phyloP scores from a whole-genome alignment of 2,888 invertebrate species.

The Nymphalis polychloros region DNA sequence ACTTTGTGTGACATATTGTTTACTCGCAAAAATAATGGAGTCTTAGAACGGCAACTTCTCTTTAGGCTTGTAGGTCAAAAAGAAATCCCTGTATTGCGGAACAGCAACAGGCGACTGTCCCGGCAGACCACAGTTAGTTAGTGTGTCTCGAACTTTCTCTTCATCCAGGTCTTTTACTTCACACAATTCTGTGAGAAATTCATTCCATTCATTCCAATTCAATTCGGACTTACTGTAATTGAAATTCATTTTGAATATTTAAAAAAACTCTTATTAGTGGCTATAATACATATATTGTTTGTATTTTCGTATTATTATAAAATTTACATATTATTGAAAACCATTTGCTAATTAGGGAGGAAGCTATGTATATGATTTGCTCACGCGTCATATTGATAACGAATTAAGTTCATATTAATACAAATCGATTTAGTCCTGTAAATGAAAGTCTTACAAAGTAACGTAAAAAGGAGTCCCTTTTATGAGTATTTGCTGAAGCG shows the following conservation, averaged over 20 bases:
- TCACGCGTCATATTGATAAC: too few species aligned
- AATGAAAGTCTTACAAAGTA: too few species aligned
- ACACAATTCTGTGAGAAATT: slow-evolving; percentile 56
- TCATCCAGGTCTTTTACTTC: slow-evolving; percentile 49
- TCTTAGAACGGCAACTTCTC: slow-evolving; percentile 47
- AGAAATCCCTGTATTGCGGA: slow-evolving; percentile 62
- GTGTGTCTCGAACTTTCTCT: slow-evolving; percentile 45
- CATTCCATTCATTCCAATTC: slow-evolving; percentile 59
- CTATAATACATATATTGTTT: too few species aligned
- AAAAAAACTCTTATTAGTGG: not conserved
- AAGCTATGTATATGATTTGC: too few species aligned
- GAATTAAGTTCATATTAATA: too few species aligned
- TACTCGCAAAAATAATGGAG: not conserved
- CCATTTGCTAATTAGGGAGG: not conserved
- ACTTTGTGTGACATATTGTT: too few species aligned
- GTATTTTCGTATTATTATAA: too few species aligned
- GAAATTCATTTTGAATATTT: not conserved
- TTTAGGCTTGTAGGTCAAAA: slow-evolving; percentile 57
- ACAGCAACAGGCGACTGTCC: slow-evolving; percentile 54
- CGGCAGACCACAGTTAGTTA: slow-evolving; percentile 66
- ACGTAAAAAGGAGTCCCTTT: too few species aligned
- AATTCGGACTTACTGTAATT: slow-evolving; percentile 64
- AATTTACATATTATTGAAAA: not conserved
- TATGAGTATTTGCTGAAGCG: too few species aligned
- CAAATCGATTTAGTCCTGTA: too few species aligned